A percentile compares a stretch with the other conserved stretches of the same genome.
These are phyloP conservation scores for Hycleus phaleratus DNA, from an alignment of 1,140 invertebrate genomes.

Conservation along the genomic window DNA sequence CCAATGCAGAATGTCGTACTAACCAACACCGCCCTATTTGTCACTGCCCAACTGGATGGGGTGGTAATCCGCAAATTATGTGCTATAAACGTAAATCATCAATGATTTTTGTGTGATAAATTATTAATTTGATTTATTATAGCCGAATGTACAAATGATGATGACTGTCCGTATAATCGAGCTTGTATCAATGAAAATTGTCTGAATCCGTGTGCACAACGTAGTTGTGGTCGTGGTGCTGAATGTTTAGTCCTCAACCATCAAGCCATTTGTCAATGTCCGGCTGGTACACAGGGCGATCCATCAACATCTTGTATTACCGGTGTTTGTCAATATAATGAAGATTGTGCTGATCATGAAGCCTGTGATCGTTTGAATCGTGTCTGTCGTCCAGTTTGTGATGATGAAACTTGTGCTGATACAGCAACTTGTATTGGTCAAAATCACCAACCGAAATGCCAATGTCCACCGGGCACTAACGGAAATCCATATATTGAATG, in stretches of 20 bases:
- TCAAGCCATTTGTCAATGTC: constrained; percentile 72
- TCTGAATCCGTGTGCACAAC: constrained; percentile 63
- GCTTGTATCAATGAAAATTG: constrained; percentile 72
- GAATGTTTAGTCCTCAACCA: constrained; percentile 68
- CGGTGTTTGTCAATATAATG: constrained; percentile 78
- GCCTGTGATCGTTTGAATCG: constrained; percentile 77
- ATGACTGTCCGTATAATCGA: constrained; percentile 81
- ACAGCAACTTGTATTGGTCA: constrained; percentile 64
- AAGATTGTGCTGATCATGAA: constrained; percentile 80
- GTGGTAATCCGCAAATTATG: constrained; percentile 75
- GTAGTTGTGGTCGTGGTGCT: constrained; percentile 69
- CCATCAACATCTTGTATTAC: constrained; percentile 72
- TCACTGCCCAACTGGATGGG: constrained; percentile 72
- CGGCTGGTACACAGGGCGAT: constrained; percentile 75
- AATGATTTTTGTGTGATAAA: background rate
- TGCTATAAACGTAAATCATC: constrained; percentile 76
- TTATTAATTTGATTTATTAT: constrained; percentile 3
- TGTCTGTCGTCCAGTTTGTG: constrained; percentile 75
- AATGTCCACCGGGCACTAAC: constrained; percentile 61
- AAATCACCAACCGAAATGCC: constrained; percentile 71
- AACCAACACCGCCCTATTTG: constrained; percentile 68
- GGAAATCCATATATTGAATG: constrained; percentile 78
- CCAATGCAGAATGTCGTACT: constrained; percentile 67
- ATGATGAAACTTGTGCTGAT: constrained; percentile 65
- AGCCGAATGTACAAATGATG: constrained; percentile 77